Evolutionary conservation across 2,113 vertebrate genomes (phyloP).

Genomic region (Lagopus muta): DNA sequence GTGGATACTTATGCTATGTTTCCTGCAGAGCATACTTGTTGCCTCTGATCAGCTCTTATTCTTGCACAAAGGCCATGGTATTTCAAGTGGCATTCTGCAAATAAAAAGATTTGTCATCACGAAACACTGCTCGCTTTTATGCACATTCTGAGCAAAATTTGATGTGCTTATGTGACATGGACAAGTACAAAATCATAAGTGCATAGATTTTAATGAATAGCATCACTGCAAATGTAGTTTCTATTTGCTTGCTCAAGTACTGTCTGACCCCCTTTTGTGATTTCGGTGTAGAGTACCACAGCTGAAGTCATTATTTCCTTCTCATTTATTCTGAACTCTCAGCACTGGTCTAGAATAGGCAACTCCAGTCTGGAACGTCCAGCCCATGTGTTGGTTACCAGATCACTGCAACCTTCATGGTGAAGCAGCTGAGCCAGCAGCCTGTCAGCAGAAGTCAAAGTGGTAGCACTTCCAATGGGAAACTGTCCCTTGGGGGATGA

Average conservation of each 20-base stretch:
- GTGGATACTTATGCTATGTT: neutral
- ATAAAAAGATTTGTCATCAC: neutral
- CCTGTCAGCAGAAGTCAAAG: neutral
- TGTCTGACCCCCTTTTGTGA: neutral
- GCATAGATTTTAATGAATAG: neutral
- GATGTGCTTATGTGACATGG: accelerated
- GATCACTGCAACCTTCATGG: neutral
- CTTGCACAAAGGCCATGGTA: neutral
- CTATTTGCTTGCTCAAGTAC: slow-evolving; percentile 16
- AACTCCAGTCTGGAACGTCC: neutral
- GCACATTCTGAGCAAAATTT: neutral
- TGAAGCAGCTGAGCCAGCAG: neutral
- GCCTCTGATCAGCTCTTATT: neutral
- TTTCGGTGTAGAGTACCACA: neutral
- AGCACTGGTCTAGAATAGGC: neutral
- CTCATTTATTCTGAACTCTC: neutral
- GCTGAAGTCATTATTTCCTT: neutral
- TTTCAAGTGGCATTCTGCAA: neutral
- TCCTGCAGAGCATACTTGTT: neutral
- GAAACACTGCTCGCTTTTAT: neutral
- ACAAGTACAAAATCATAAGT: neutral
- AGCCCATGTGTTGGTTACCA: neutral
- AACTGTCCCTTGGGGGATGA: neutral
- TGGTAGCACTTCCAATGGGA: neutral
- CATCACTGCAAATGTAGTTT: slow-evolving; percentile 26